Evolutionary conservation across 1,140 invertebrate genomes (phyloP).

Genomic region (Solenopsis invicta): DNA sequence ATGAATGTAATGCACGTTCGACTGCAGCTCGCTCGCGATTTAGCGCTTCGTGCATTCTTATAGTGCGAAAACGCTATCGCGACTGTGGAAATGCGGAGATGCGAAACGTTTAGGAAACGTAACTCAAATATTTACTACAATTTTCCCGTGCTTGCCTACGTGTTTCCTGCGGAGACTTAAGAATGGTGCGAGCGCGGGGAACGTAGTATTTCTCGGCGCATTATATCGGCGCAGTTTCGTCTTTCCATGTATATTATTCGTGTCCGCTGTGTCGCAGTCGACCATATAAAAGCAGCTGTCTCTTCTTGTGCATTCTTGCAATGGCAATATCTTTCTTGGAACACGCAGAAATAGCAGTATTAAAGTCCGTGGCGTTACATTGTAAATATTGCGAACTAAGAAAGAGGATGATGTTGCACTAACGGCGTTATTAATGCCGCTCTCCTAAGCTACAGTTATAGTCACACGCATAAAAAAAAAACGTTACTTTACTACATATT

Average conservation of each 20-base stretch:
- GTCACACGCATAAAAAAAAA: not conserved
- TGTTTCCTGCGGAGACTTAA: slow-evolving; percentile 42
- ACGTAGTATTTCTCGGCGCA: slow-evolving; percentile 45
- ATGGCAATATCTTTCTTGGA: slow-evolving; percentile 53
- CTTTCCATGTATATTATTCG: slow-evolving; percentile 55
- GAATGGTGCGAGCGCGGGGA: slow-evolving; percentile 13
- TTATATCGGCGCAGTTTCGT: slow-evolving; percentile 57
- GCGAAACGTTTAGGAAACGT: slow-evolving; percentile 43
- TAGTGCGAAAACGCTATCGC: slow-evolving; percentile 5
- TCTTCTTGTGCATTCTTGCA: slow-evolving; percentile 53
- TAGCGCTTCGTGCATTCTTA: slow-evolving; percentile 7
- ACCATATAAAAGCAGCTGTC: slow-evolving; percentile 57
- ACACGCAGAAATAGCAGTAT: slow-evolving; percentile 31
- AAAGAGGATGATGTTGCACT: not conserved
- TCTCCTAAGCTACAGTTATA: not conserved
- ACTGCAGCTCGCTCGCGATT: not conserved
- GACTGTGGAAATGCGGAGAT: slow-evolving; percentile 1
- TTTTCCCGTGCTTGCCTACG: slow-evolving; percentile 39
- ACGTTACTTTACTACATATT: not conserved
- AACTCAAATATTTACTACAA: slow-evolving; percentile 60
- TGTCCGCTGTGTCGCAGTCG: slow-evolving; percentile 25
- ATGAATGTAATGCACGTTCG: not conserved
- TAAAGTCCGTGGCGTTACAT: slow-evolving; percentile 42
- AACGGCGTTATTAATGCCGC: slow-evolving; percentile 20
- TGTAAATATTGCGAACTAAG: slow-evolving; percentile 29